Conservation (phyloP, 2,888 invertebrate species). For the Sphecodes monilicornis region DNA sequence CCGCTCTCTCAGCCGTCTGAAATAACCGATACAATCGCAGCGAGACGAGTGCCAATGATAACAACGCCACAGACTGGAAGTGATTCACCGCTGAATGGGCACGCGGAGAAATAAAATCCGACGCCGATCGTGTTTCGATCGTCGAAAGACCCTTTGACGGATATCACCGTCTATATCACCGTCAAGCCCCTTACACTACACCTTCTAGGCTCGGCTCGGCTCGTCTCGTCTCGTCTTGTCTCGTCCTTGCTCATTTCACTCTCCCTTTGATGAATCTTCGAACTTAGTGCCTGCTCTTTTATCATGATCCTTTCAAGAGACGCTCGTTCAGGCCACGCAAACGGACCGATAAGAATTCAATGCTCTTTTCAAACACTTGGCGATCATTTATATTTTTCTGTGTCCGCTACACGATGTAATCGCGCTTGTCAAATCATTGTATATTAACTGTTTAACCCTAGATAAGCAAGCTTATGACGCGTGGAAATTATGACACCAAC, state of each 20-base stretch:
- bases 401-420: neutral
- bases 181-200: neutral
- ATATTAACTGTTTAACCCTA: neutral
- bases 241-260: conserved; percentile 2
- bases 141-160: neutral
- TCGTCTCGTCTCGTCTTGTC: neutral
- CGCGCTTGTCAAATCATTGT: neutral
- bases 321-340: neutral
- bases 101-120: neutral
- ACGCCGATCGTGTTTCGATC: neutral
- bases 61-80: neutral
- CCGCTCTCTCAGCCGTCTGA: conserved; percentile 13
- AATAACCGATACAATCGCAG: conserved; percentile 30
- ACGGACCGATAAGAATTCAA: conserved; percentile 6
- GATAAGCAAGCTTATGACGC: neutral
- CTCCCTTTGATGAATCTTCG: neutral
- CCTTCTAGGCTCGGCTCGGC: neutral
- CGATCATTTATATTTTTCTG: conserved; percentile 2
- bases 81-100: neutral
- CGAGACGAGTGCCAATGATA: conserved; percentile 21
- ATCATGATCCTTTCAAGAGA: neutral
- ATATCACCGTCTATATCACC: neutral
- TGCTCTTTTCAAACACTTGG: conserved; percentile 8
- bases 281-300: neutral
- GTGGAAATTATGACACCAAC: neutral